Base-by-base conservation (phyloP, 2,113 vertebrate genomes). In the Sakesphorus luctuosus region DNA sequence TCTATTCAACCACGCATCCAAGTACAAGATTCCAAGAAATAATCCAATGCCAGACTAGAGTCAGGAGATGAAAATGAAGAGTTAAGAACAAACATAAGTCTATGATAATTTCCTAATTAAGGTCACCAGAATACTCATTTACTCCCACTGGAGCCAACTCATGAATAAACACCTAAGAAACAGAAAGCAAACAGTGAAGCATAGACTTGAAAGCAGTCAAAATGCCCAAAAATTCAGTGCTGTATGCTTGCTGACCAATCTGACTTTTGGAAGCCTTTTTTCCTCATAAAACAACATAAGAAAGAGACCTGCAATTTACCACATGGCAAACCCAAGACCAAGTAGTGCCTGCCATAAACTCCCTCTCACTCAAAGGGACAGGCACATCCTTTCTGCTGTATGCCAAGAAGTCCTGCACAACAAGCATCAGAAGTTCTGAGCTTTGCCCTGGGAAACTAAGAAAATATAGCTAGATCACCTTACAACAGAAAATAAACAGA, bases 401-500 rank as follows among this genome's bases (percentile, higher is more conserved):
- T 26, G 17, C 17, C 35, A 81, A 59, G 43, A 71, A 4, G 5
- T 4, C 58, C 52, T 43, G 31, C 5, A 3, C n/a, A 46, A 78
- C 33, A 67, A 75, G 10, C 16, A 46, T 8, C 5, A 20, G 15
- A 47, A 77, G 18, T 44, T 46, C 59, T 13, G 29, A 28, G 5
- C 26, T 74, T 52, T 52, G 23, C 61, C 26, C 7, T 13, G 20
- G 19, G 16, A 80, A 75, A 80, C 29, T n/a, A 71, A 65, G 55
- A 77, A 89, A 91, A 58, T 46, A 58, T 91, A 89, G 52, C 36
- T 9, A 87, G 35, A 85, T 71, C 55, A 75, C 24, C 36, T 53
- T 44, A 74, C 78, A 91, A 69, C 3, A 84, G 46, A 93, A 94
- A 81, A 80, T 26, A 82, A 79, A 63, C 21, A 40, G 40, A 80